A percentile compares a stretch with the other conserved stretches of the same genome.
These are phyloP conservation scores for Candoia aspera DNA, from an alignment of 2,113 vertebrate genomes.

Conservation along the genomic window DNA sequence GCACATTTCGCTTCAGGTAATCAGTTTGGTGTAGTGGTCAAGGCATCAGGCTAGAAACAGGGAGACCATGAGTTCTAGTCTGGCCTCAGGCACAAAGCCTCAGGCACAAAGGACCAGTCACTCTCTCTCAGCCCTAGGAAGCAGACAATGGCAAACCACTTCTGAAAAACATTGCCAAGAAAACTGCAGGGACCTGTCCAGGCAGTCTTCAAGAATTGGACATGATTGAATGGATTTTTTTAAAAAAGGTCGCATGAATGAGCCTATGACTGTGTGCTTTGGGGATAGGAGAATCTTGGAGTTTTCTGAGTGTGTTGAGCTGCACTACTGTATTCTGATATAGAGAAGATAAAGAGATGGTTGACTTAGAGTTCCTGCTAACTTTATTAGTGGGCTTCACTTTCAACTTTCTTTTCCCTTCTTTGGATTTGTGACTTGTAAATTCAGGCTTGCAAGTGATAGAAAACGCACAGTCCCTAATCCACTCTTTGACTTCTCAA, in stretches of 20 bases:
- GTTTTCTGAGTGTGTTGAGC: slow-evolving; percentile 24
- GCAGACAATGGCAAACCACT: no score
- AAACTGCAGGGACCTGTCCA: background rate
- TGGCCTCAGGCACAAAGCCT: no score
- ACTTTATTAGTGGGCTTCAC: background rate
- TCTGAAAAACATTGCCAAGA: no score
- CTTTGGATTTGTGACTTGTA: background rate
- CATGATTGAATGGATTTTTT: no score
- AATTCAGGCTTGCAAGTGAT: background rate
- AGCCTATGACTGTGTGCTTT: background rate
- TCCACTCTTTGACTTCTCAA: background rate
- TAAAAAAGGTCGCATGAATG: background rate
- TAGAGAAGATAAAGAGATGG: background rate
- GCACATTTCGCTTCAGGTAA: no score
- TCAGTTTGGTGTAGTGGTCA: no score
- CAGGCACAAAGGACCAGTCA: no score
- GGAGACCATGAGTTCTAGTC: no score
- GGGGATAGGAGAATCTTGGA: background rate
- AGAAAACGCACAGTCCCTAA: background rate
- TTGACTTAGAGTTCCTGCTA: slow-evolving; percentile 28
- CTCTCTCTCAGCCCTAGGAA: no score
- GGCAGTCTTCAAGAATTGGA: no score
- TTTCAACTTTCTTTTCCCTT: background rate
- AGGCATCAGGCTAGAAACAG: no score
- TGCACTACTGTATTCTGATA: slow-evolving; percentile 11